These are phyloP conservation scores for Hypena proboscidalis DNA, from an alignment of 2,888 invertebrate species.

Conservation along the genomic window DNA sequence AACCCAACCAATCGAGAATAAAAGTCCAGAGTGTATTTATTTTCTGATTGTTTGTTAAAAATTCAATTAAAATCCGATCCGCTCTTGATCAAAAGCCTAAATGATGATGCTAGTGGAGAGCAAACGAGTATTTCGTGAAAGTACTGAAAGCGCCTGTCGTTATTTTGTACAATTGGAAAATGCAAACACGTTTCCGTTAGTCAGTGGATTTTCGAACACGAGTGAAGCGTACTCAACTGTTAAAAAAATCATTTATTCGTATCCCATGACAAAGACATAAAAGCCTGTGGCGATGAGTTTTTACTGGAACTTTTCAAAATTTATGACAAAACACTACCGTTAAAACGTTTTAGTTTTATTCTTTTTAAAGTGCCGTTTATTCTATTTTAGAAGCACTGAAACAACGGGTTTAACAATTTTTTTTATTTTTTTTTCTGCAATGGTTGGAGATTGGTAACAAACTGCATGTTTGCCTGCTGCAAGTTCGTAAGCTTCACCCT, in stretches of 20 bases:
- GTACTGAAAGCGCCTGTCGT: conserved; percentile 1
- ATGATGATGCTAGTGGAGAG: neutral
- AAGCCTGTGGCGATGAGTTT: conserved; percentile 7
- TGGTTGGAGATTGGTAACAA: too few relatives aligned
- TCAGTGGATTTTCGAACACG: conserved; percentile 6
- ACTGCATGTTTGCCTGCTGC: too few relatives aligned
- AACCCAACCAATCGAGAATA: too few relatives aligned
- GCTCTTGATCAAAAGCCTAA: neutral
- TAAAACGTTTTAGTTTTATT: conserved; percentile 5
- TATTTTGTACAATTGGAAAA: conserved; percentile 1
- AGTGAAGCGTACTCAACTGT: conserved; percentile 6
- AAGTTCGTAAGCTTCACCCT: too few relatives aligned
- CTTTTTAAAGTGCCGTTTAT: too few relatives aligned
- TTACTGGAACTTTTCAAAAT: conserved; percentile 1
- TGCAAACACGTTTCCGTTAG: conserved; percentile 5
- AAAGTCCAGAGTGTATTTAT: too few relatives aligned
- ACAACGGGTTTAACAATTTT: too few relatives aligned
- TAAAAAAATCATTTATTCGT: conserved; percentile 9
- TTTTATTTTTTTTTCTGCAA: too few relatives aligned
- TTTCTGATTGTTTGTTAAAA: too few relatives aligned
- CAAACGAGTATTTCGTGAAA: neutral
- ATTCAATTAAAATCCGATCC: too few relatives aligned
- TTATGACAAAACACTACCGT: neutral
- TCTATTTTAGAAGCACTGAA: too few relatives aligned
- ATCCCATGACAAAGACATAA: conserved; percentile 9